These are phyloP conservation scores for Fragum fragum DNA, from an alignment of 2,888 invertebrate species.

Conservation along the genomic window DNA sequence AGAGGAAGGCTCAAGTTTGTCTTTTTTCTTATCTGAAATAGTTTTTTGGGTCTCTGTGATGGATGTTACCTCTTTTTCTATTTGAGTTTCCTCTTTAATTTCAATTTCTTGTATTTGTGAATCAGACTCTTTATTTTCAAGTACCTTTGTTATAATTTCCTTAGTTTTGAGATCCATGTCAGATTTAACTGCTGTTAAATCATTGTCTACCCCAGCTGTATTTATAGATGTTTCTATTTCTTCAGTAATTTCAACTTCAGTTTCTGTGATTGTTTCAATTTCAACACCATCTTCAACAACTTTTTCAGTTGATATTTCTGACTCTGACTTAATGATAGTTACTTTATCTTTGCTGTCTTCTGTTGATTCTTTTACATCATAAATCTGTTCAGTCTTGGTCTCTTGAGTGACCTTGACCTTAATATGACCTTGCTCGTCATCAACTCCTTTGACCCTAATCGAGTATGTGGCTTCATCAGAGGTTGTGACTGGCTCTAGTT, in stretches of 20 bases:
- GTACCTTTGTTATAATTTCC: neutral
- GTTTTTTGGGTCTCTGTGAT: neutral
- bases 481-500: neutral
- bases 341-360: neutral
- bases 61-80: neutral
- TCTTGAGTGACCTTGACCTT: slow-evolving; percentile 6
- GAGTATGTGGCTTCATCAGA: slow-evolving; percentile 25
- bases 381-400: neutral
- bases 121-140: slow-evolving; percentile 10
- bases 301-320: neutral
- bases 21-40: neutral
- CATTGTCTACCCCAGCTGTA: neutral
- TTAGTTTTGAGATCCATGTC: neutral
- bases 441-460: neutral
- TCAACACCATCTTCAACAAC: neutral
- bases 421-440: neutral
- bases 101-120: slow-evolving; percentile 1
- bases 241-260: neutral
- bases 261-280: neutral
- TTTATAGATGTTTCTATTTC: neutral
- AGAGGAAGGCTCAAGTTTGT: neutral
- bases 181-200: neutral
- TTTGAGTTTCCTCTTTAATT: neutral
- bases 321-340: neutral
- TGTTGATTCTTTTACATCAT: neutral